These are phyloP conservation scores for Siniperca scherzeri DNA, from an alignment of 2,797 vertebrate genomes.

Conservation along the genomic window DNA sequence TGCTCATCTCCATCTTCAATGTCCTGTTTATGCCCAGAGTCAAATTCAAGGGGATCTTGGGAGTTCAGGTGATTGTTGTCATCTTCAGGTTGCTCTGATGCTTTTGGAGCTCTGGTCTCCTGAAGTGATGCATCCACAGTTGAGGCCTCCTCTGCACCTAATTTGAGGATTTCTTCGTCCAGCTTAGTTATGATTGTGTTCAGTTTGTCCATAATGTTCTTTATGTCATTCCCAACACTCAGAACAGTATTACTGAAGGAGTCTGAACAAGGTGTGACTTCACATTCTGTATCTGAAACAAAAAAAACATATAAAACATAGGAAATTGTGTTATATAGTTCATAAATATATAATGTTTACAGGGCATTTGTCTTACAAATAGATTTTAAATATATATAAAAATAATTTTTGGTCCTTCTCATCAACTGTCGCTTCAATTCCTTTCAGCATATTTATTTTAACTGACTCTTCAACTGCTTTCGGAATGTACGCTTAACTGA, in stretches of 20 bases:
- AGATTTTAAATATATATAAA: neutral
- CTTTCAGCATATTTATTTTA: neutral
- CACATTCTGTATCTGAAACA: constrained; percentile 53
- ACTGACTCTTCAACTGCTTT: neutral
- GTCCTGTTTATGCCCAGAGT: neutral
- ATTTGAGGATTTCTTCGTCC: constrained; percentile 47
- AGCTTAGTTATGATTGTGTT: constrained; percentile 55
- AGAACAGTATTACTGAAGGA: constrained; percentile 33
- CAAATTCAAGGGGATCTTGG: neutral
- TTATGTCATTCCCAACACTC: constrained; percentile 66
- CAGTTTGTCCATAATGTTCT: constrained; percentile 60
- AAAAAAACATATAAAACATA: constrained; percentile 2
- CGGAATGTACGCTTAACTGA: neutral
- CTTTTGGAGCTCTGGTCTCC: constrained; percentile 7
- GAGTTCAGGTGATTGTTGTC: neutral
- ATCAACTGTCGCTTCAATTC: neutral
- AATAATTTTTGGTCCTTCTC: neutral
- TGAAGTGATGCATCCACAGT: neutral
- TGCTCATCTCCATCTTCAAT: neutral
- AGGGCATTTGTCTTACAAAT: neutral
- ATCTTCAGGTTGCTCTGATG: neutral
- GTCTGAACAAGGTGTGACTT: constrained; percentile 20
- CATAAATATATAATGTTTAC: neutral
- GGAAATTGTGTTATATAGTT: neutral
- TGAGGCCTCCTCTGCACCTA: constrained; percentile 21